Evolutionary conservation across 2,888 invertebrate genomes (phyloP), one percentile per base, ranked within the genome.

Genomic region (Drosophila anomalata): DNA sequence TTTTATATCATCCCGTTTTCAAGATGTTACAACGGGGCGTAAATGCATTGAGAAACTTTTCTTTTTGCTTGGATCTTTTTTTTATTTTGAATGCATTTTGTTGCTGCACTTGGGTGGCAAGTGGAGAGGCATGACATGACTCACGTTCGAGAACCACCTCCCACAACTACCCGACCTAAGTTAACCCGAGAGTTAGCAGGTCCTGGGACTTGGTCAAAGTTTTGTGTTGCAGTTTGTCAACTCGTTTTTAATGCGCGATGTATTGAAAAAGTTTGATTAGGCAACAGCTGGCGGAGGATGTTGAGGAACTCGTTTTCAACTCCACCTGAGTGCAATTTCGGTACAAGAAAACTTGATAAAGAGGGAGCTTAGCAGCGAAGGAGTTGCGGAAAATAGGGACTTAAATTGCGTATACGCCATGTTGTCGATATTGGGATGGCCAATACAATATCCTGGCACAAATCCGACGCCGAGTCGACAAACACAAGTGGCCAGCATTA

Each of bases 261-360:
- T 81, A 84, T 87, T 87, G 78, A 78, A 86, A 86, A 86, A 86
- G 76, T 88, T 88, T 86, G 88, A 88, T 84, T 88, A 56, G 69
- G 63, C 72, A 54, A 36, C 71, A 79, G 66, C 70, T 69, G 83
- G 87, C 54, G 41, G 22, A 70, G 55, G 24, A 42, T 42, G 41
- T 59, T 58, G 33, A 42, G 68, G 36, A 50, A 51, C 48, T 14
- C 51, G 12, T 44, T 31, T 20, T 14, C 47, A 12, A 31, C 61
- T 60, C 39, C 69, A 83, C 78, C 76, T 75, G 79, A 78, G 51
- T 47, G 51, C 63, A 61, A 73, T 70, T 68, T 70, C 70, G 59
- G 73, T 22, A 73, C 74, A 75, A 53, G 50, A 51, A 63, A 62
- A 62, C 51, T 72, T 80, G 54, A 54, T 62, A 68, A 68, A 68